These are phyloP conservation scores for Pseudorectes ferrugineus DNA, from an alignment of 2,113 vertebrate genomes.

Conservation along the genomic window DNA sequence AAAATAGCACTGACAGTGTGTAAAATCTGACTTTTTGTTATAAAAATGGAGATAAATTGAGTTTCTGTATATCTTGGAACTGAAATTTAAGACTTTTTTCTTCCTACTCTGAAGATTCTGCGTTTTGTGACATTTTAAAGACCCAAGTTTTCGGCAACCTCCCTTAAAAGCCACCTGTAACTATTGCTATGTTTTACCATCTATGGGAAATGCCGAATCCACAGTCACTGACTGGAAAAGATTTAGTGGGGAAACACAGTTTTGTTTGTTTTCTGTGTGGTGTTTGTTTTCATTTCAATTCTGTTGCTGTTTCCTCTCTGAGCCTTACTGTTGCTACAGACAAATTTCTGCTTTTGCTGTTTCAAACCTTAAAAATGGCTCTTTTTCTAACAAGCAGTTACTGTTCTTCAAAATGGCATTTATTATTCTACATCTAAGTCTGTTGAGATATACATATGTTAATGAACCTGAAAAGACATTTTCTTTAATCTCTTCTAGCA, in stretches of 20 bases:
- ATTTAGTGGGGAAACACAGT: not conserved
- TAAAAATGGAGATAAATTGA: not conserved
- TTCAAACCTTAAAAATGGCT: conserved; percentile 60
- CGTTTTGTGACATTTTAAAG: not conserved
- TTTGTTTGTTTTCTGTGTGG: conserved; percentile 20
- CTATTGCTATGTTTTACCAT: not conserved
- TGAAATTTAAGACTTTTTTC: not conserved
- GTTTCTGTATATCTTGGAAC: not conserved
- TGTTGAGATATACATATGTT: conserved; percentile 69
- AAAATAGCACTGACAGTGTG: not conserved
- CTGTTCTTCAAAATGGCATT: conserved; percentile 29
- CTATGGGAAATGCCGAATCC: not conserved
- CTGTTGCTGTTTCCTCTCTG: conserved; percentile 16
- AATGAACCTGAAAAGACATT: conserved; percentile 46
- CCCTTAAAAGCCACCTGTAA: not conserved
- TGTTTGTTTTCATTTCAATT: conserved; percentile 12
- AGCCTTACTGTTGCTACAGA: not conserved
- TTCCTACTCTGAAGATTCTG: not conserved
- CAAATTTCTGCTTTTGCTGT: conserved; percentile 39
- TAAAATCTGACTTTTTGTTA: not conserved
- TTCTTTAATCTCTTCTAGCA: conserved; percentile 65
- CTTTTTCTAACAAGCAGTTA: conserved; percentile 64
- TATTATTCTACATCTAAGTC: conserved; percentile 58
- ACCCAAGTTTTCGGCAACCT: not conserved
- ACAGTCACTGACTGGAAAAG: not conserved